Evolutionary conservation across 2,113 vertebrate species (phyloP).

Genomic region (Apaloderma vittatum): DNA sequence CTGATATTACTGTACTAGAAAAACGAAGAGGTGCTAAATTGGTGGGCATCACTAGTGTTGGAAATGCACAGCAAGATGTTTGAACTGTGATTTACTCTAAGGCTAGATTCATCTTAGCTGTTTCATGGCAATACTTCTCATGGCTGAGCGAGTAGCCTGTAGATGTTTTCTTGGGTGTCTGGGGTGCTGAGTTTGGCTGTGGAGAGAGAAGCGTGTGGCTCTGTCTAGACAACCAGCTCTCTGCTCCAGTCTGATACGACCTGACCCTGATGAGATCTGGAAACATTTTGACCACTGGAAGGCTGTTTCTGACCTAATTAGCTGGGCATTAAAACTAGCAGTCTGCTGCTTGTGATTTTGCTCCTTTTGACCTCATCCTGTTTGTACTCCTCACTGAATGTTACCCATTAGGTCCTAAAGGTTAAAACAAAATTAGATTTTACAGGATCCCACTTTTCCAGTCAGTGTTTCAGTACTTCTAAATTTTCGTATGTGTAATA

Average conservation of each 20-base stretch:
- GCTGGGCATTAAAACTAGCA: not conserved
- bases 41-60: not conserved
- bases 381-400: not conserved
- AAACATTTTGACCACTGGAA: not conserved
- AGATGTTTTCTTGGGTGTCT: not conserved
- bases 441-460: not conserved
- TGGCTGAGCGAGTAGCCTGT: not conserved
- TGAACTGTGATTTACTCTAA: not conserved
- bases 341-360: not conserved
- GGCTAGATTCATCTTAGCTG: not conserved
- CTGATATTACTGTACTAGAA: not conserved
- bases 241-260: not conserved
- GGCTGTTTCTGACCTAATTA: constrained; percentile 29
- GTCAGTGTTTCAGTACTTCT: not conserved
- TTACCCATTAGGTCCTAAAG: not conserved
- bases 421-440: not conserved
- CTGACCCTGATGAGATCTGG: not conserved
- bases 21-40: not conserved
- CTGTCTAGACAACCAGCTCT: not conserved
- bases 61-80: not conserved
- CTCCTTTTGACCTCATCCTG: not conserved
- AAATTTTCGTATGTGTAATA: not conserved
- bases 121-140: not conserved
- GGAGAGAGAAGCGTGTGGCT: not conserved
- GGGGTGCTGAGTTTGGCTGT: not conserved